phyloP scores from a whole-genome alignment of 37 sponge, comb jelly and placozoan genomes.

The Agelas oroides region DNA sequence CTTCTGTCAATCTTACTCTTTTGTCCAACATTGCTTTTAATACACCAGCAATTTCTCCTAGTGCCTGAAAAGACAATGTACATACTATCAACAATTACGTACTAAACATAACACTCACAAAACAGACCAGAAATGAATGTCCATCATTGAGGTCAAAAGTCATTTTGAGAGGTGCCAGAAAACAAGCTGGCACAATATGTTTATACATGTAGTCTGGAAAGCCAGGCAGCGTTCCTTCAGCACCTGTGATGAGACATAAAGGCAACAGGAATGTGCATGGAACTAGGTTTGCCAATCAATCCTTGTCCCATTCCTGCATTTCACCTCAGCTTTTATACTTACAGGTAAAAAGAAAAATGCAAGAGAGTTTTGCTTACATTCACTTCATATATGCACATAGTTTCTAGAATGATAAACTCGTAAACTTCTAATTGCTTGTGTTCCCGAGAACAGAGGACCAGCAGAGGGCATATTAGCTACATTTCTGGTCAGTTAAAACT shows the following conservation, averaged over 20 bases:
- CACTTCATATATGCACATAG: no score
- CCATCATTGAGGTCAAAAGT: slow-evolving; percentile 82
- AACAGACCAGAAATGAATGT: slow-evolving; percentile 65
- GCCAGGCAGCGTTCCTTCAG: slow-evolving; percentile 52
- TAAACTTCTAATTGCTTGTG: no score
- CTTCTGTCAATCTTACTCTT: slow-evolving; percentile 15
- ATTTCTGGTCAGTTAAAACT: no score
- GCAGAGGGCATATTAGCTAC: no score
- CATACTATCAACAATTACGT: not conserved
- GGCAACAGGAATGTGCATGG: no score
- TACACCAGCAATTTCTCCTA: slow-evolving; percentile 58
- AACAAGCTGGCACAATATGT: slow-evolving; percentile 83
- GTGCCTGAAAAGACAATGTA: slow-evolving; percentile 21
- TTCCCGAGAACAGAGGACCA: no score
- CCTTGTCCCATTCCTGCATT: no score
- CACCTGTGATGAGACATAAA: slow-evolving; percentile 24
- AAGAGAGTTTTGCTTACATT: no score
- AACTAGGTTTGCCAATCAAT: no score
- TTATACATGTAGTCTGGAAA: slow-evolving; percentile 78
- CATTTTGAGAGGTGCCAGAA: slow-evolving; percentile 73
- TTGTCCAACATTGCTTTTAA: slow-evolving; percentile 46
- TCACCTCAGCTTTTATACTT: no score
- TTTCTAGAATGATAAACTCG: no score
- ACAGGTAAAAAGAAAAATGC: no score
- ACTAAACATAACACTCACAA: not conserved